These are phyloP conservation scores for Cryptops parisi DNA, from an alignment of 2,888 invertebrate genomes.

Conservation along the genomic window DNA sequence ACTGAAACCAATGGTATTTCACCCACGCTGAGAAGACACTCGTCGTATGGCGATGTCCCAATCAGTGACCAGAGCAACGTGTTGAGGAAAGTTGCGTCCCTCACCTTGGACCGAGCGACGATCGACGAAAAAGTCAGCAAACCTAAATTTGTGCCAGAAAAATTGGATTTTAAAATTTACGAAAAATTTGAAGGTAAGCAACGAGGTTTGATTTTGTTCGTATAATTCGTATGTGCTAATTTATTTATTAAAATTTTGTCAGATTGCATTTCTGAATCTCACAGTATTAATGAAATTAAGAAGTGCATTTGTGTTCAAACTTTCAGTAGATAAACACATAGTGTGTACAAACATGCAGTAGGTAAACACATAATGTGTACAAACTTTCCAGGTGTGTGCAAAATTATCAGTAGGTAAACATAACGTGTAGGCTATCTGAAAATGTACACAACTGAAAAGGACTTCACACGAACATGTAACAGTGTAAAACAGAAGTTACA, in stretches of 20 bases:
- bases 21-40: slow-evolving; percentile 10
- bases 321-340: too few relatives aligned
- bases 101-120: slow-evolving; percentile 56
- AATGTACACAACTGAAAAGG: too few relatives aligned
- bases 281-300: too few relatives aligned
- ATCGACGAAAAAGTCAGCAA: slow-evolving; percentile 49
- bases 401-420: too few relatives aligned
- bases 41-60: slow-evolving; percentile 17
- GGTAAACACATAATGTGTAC: too few relatives aligned
- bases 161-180: slow-evolving; percentile 68
- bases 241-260: background rate
- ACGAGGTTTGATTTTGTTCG: background rate
- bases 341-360: too few relatives aligned
- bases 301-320: too few relatives aligned
- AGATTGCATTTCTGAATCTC: too few relatives aligned
- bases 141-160: slow-evolving; percentile 68
- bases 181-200: slow-evolving; percentile 82
- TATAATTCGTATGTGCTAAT: background rate
- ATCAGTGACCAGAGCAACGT: slow-evolving; percentile 39
- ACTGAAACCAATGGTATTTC: background rate
- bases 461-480: too few relatives aligned
- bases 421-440: too few relatives aligned
- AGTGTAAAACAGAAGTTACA: too few relatives aligned
- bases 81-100: slow-evolving; percentile 66
- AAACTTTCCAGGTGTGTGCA: too few relatives aligned